phyloP scores from a whole-genome alignment of 2,888 invertebrate species.

The Mayetiola destructor region DNA sequence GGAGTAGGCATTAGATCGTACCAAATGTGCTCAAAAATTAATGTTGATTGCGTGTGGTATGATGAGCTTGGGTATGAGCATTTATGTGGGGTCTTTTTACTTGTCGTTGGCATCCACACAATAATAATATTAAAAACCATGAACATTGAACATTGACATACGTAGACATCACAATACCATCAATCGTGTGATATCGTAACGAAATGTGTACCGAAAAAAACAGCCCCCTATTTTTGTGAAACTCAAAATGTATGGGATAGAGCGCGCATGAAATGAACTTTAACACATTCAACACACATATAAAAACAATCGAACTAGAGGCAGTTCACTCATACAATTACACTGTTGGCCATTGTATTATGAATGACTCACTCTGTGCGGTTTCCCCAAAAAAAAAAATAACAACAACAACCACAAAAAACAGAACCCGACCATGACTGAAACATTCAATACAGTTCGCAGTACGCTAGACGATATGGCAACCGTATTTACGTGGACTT shows the following conservation, averaged over 20 bases:
- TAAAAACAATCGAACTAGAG: neutral
- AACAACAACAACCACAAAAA: conserved; percentile 2
- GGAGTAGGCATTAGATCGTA: conserved; percentile 2
- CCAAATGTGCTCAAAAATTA: conserved; percentile 13
- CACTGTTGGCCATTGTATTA: no score
- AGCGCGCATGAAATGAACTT: neutral
- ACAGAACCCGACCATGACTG: no score
- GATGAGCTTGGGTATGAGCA: neutral
- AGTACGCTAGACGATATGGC: no score
- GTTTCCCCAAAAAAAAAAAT: conserved; percentile 3
- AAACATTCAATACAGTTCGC: no score
- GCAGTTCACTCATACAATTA: neutral
- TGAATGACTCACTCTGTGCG: conserved; percentile 6
- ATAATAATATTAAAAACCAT: no score
- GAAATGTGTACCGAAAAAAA: neutral
- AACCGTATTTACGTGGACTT: no score
- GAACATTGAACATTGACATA: neutral
- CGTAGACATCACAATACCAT: conserved; percentile 10
- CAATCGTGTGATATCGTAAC: conserved; percentile 1
- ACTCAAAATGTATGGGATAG: conserved; percentile 1
- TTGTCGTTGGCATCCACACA: no score
- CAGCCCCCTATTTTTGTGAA: neutral
- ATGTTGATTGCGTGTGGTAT: conserved; percentile 7
- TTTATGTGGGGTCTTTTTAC: neutral
- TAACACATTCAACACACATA: neutral